phyloP scores from a whole-genome alignment of 2,113 vertebrate species.

The Junco hyemalis region DNA sequence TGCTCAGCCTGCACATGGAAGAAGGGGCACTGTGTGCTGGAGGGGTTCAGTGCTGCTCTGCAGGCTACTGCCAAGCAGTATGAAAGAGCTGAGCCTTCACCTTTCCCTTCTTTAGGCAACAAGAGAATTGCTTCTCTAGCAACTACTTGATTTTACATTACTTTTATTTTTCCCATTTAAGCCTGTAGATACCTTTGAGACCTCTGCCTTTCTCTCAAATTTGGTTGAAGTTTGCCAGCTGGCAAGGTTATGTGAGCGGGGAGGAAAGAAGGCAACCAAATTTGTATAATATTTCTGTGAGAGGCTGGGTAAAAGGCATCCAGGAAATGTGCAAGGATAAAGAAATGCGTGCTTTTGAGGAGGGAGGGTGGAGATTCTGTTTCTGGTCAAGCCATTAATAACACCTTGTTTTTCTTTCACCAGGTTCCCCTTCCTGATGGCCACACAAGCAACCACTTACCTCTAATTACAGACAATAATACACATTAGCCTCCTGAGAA shows the following conservation, averaged over 20 bases:
- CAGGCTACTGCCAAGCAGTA: neutral
- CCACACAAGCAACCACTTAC: conserved; percentile 79
- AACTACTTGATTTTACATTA: neutral
- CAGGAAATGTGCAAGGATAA: neutral
- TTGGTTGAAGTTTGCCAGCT: neutral
- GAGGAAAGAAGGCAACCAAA: neutral
- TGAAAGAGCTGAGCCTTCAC: neutral
- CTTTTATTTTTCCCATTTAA: neutral
- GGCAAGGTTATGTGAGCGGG: neutral
- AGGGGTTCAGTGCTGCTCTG: neutral
- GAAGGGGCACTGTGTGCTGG: neutral
- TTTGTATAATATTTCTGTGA: neutral
- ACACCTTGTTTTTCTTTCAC: neutral
- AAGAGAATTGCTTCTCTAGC: neutral
- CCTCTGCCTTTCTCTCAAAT: neutral
- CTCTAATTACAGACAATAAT: conserved; percentile 74
- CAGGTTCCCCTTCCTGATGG: conserved; percentile 74
- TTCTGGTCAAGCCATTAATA: neutral
- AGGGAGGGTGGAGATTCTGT: neutral
- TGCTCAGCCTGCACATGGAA: neutral
- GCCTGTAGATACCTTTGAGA: neutral
- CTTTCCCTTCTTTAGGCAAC: neutral
- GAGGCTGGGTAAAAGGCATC: neutral
- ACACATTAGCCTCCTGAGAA: conserved; percentile 68
- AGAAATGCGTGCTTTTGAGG: neutral